A percentile compares a stretch with the other conserved stretches of the same genome.
Evolutionary conservation across 2,888 invertebrate species (phyloP).

Genomic region (Apodemia zela): DNA sequence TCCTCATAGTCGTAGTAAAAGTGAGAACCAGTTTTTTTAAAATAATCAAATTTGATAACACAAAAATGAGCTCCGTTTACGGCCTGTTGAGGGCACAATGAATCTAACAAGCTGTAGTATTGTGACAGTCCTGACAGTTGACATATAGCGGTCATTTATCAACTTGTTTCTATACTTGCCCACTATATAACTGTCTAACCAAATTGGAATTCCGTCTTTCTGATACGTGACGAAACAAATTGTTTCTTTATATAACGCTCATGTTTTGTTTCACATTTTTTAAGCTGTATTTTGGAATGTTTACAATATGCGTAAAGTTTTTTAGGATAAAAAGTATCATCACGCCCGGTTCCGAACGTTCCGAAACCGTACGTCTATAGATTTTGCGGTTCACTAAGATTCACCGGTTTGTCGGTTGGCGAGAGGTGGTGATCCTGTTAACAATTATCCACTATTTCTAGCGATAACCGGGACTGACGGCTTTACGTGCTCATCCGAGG

Average conservation of each 20-base stretch:
- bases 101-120: constrained; percentile 71
- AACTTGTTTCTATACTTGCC: constrained; percentile 20
- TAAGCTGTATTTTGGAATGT: not conserved
- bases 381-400: too few species aligned
- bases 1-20: too few species aligned
- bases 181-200: constrained; percentile 19
- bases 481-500: too few species aligned
- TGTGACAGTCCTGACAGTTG: constrained; percentile 76
- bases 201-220: constrained; percentile 16
- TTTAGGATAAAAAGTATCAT: not conserved
- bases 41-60: not conserved
- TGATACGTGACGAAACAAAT: constrained; percentile 15
- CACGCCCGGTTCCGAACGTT: too few species aligned
- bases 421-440: too few species aligned
- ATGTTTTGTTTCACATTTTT: constrained; percentile 3
- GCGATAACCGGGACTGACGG: too few species aligned
- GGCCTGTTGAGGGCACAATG: constrained; percentile 59
- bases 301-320: not conserved
- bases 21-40: too few species aligned
- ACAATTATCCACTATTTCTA: too few species aligned
- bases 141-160: constrained; percentile 74
- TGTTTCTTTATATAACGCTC: constrained; percentile 9
- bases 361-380: too few species aligned
- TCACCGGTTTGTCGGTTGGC: too few species aligned
- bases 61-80: constrained; percentile 63